phyloP scores from a whole-genome alignment of 2,113 vertebrate genomes.

The Eretmochelys imbricata region DNA sequence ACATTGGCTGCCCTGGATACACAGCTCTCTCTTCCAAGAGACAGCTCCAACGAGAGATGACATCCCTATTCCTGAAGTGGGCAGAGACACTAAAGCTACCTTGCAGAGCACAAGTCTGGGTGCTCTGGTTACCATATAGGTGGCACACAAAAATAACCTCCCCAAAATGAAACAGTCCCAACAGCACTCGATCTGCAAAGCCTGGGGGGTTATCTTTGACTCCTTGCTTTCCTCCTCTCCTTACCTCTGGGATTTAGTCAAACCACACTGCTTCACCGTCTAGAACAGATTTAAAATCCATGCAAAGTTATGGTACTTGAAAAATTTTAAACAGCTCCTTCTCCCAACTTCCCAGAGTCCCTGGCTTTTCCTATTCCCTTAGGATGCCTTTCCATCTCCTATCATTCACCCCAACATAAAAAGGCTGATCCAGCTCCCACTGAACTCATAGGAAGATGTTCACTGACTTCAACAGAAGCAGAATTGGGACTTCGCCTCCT shows the following conservation, averaged over 20 bases:
- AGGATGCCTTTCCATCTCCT: not conserved
- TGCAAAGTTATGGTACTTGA: not conserved
- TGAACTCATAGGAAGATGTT: not conserved
- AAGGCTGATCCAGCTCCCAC: not conserved
- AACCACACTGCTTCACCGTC: not conserved
- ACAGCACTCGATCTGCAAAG: not conserved
- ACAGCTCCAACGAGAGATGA: too few relatives aligned
- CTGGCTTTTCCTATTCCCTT: not conserved
- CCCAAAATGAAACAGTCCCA: not conserved
- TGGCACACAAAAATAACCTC: too few relatives aligned
- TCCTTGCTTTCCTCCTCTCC: not conserved
- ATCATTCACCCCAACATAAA: not conserved
- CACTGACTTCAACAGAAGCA: not conserved
- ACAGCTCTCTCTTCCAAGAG: too few relatives aligned
- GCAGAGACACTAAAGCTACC: too few relatives aligned
- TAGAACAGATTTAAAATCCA: not conserved
- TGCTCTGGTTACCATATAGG: not conserved
- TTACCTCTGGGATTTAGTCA: not conserved
- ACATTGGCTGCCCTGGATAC: too few relatives aligned
- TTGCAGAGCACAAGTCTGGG: not conserved
- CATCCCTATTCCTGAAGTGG: too few relatives aligned
- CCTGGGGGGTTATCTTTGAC: not conserved
- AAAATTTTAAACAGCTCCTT: not conserved
- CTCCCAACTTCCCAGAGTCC: not conserved
- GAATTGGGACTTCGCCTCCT: not conserved